A percentile compares a stretch with the other conserved stretches of the same genome.
Evolutionary conservation across 2,888 invertebrate genomes (phyloP).

Genomic region (Trissolcus brochymenae): DNA sequence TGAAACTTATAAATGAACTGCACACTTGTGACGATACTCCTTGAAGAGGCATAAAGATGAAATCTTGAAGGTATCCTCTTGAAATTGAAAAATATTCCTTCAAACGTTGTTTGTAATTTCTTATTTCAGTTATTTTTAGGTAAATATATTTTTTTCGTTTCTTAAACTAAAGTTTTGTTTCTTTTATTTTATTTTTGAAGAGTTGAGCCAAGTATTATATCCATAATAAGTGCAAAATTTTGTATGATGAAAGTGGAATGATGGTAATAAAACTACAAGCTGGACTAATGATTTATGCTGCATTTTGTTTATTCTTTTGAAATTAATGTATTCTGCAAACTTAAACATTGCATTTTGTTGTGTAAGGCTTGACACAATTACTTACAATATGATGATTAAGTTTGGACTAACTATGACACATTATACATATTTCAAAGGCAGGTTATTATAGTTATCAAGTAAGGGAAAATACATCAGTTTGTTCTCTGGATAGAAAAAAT

Average conservation of each 20-base stretch:
- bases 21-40: background rate
- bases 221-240: too few relatives aligned
- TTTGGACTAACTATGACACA: constrained; percentile 44
- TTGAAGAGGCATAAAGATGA: background rate
- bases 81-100: too few relatives aligned
- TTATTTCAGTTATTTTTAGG: too few relatives aligned
- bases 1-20: too few relatives aligned
- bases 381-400: constrained; percentile 57
- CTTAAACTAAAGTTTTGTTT: too few relatives aligned
- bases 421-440: constrained; percentile 40
- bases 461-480: constrained; percentile 52
- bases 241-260: too few relatives aligned
- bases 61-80: background rate
- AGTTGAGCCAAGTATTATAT: too few relatives aligned
- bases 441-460: constrained; percentile 21
- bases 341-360: constrained; percentile 21
- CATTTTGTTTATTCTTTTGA: constrained; percentile 4
- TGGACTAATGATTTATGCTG: too few relatives aligned
- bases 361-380: constrained; percentile 41
- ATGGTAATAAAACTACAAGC: too few relatives aligned
- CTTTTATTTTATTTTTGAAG: too few relatives aligned
- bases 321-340: constrained; percentile 10
- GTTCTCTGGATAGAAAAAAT: constrained; percentile 60
- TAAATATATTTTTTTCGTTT: too few relatives aligned
- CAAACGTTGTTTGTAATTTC: too few relatives aligned